A percentile compares a stretch with the other conserved stretches of the same genome.
Conservation (phyloP, 1,140 invertebrate genomes). For the Temnothorax longispinosus region DNA sequence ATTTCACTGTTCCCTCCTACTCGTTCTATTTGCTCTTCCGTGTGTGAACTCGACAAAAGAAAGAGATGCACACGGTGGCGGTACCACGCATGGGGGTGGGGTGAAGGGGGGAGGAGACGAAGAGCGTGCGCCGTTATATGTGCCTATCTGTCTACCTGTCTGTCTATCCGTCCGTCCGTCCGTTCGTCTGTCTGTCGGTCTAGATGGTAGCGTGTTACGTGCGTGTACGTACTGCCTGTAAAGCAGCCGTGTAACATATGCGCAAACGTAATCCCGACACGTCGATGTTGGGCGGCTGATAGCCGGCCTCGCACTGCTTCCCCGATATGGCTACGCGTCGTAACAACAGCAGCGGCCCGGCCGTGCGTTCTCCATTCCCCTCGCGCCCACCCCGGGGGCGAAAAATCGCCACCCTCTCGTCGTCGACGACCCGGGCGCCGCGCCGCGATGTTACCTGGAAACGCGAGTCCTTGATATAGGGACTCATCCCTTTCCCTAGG, state of each 20-base stretch:
- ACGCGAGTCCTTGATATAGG: background rate
- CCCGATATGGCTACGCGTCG: constrained; percentile 66
- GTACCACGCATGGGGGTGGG: background rate
- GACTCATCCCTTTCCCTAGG: background rate
- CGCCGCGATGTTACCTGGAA: constrained; percentile 18
- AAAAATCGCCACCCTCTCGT: constrained; percentile 73
- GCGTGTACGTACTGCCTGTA: constrained; percentile 37
- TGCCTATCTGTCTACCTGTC: constrained; percentile 25
- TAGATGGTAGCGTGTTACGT: constrained; percentile 5
- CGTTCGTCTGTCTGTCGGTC: background rate
- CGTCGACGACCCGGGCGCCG: constrained; percentile 51
- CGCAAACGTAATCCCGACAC: constrained; percentile 72
- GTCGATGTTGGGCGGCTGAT: constrained; percentile 83
- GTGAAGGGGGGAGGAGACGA: background rate
- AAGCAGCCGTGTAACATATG: constrained; percentile 68
- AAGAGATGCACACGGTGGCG: background rate
- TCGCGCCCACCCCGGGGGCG: constrained; percentile 54
- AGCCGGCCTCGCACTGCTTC: constrained; percentile 83
- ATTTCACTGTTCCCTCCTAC: constrained; percentile 22
- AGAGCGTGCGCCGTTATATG: background rate
- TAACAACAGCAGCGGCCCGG: constrained; percentile 58
- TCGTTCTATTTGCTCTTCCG: background rate
- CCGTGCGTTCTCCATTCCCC: constrained; percentile 50
- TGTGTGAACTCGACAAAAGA: constrained; percentile 26
- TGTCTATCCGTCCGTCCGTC: background rate